Evolutionary conservation across 1,140 invertebrate species (phyloP).

Genomic region (Leptinotarsa lineolata): DNA sequence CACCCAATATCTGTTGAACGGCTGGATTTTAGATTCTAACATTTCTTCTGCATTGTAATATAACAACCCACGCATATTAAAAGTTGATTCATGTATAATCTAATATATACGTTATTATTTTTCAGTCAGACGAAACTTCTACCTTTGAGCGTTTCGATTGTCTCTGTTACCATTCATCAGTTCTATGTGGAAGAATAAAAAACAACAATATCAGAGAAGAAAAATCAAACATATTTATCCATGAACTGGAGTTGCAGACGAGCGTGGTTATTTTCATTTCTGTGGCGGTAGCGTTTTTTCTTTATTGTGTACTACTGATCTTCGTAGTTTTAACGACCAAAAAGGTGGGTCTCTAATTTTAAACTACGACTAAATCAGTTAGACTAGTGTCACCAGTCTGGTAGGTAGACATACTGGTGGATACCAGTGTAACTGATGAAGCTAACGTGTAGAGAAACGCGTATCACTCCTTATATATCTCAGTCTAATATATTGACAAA

Average conservation of each 20-base stretch:
- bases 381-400: neutral
- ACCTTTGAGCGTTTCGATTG: neutral
- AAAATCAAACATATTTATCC: conserved; percentile 4
- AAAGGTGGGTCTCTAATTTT: neutral
- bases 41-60: neutral
- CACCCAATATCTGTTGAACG: too few species aligned
- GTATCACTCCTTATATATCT: too few species aligned
- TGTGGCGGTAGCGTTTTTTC: conserved; percentile 24
- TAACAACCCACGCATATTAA: neutral
- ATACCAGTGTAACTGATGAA: neutral
- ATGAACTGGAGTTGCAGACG: conserved; percentile 28
- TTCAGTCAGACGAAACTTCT: conserved; percentile 6
- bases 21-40: too few species aligned
- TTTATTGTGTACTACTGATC: conserved; percentile 22
- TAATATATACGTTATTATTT: neutral
- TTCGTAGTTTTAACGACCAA: neutral
- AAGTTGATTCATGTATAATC: neutral
- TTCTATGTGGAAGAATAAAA: conserved; percentile 23
- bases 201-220: conserved; percentile 30
- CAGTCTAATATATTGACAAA: too few species aligned
- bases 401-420: neutral
- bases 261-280: conserved; percentile 35
- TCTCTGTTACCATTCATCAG: conserved; percentile 26
- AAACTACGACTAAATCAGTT: too few species aligned
- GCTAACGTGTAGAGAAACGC: neutral